These are phyloP conservation scores for Brachionus calyciflorus DNA, from an alignment of 1,140 invertebrate species.

Conservation along the genomic window DNA sequence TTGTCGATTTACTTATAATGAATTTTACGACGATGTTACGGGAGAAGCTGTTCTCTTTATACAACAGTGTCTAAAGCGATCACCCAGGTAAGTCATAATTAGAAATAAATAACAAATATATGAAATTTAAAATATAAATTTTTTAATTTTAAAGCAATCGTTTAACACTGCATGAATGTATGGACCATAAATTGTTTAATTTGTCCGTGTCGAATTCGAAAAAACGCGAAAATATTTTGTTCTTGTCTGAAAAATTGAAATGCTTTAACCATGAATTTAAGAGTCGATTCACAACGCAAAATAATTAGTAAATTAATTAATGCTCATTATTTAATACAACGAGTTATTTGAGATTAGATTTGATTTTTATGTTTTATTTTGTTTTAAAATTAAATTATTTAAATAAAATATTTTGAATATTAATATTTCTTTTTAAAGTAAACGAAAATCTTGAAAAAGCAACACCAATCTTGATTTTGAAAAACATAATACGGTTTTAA, in stretches of 20 bases:
- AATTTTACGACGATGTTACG: constrained; percentile 87
- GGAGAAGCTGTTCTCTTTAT: constrained; percentile 90
- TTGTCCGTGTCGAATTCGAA: not conserved
- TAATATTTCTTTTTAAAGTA: too few relatives aligned
- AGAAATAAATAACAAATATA: not conserved
- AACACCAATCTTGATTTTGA: too few relatives aligned
- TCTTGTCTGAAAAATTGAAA: constrained; percentile 41
- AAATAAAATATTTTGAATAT: too few relatives aligned
- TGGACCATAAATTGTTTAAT: constrained; percentile 89
- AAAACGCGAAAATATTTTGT: constrained; percentile 22
- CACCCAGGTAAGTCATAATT: constrained; percentile 71
- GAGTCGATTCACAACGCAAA: not conserved
- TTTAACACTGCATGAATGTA: constrained; percentile 84
- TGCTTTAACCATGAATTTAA: constrained; percentile 45
- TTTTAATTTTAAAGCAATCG: constrained; percentile 88
- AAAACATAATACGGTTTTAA: too few relatives aligned
- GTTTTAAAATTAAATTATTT: too few relatives aligned
- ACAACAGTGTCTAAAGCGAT: constrained; percentile 87
- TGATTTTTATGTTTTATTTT: not conserved
- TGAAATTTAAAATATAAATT: constrained; percentile 52
- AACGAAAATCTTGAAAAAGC: too few relatives aligned
- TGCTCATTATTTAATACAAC: not conserved
- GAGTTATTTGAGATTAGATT: too few relatives aligned
- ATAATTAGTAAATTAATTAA: constrained; percentile 6
- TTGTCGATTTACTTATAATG: constrained; percentile 87